These are phyloP conservation scores for Gonocerus acuteangulatus DNA, from an alignment of 2,888 invertebrate species.

Conservation along the genomic window DNA sequence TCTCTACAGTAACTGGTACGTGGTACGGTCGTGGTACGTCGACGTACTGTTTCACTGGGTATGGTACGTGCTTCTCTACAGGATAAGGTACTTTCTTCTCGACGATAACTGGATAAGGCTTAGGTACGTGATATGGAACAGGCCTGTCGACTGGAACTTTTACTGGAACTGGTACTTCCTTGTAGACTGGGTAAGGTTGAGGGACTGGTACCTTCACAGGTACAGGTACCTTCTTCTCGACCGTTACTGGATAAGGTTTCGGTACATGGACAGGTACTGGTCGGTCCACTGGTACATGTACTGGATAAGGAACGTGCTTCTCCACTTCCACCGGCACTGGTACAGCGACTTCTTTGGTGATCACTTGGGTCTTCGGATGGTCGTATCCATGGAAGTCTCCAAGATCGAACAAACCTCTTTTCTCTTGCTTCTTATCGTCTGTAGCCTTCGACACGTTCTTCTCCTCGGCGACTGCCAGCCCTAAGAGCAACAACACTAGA, in stretches of 20 bases:
- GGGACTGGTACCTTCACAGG: constrained; percentile 35
- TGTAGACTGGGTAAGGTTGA: constrained; percentile 38
- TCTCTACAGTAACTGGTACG: constrained; percentile 30
- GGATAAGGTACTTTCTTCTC: constrained; percentile 30
- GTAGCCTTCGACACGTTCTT: constrained; percentile 28
- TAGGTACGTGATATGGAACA: constrained; percentile 22
- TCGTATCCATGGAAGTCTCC: constrained; percentile 39
- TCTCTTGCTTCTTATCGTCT: constrained; percentile 47
- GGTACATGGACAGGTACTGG: constrained; percentile 55
- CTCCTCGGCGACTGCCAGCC: constrained; percentile 38
- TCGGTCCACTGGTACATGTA: constrained; percentile 56
- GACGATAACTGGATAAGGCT: constrained; percentile 31
- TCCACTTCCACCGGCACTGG: constrained; percentile 42
- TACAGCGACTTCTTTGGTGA: constrained; percentile 40
- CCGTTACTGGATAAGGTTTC: constrained; percentile 65
- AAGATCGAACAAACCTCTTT: constrained; percentile 49
- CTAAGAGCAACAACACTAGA: constrained; percentile 13
- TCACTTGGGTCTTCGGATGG: not conserved
- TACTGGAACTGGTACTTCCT: constrained; percentile 35
- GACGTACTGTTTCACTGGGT: constrained; percentile 35
- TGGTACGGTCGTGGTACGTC: constrained; percentile 35
- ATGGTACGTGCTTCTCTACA: constrained; percentile 5
- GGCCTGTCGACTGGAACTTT: constrained; percentile 32
- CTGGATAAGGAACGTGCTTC: constrained; percentile 48
- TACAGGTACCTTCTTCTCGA: constrained; percentile 67